Conservation (phyloP, 2,113 vertebrate species). For the Acrocephalus arundinaceus region DNA sequence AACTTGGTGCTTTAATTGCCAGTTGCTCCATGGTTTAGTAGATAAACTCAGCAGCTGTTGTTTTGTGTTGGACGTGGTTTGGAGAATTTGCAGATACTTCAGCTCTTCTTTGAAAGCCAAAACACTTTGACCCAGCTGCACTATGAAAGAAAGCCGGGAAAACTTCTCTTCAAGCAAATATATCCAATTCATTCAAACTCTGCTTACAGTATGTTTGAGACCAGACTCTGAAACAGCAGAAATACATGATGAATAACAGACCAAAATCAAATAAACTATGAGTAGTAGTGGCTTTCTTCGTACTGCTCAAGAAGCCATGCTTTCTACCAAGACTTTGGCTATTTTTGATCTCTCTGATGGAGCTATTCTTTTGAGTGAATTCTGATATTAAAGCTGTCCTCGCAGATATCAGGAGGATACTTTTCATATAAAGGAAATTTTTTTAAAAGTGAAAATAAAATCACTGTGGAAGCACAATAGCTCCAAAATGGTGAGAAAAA, state of each 20-base stretch:
- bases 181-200: constrained; percentile 30
- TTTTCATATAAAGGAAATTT: constrained; percentile 22
- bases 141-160: constrained; percentile 52
- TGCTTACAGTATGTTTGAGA: constrained; percentile 51
- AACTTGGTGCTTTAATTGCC: constrained; percentile 68
- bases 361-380: background rate
- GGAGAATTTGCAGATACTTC: constrained; percentile 67
- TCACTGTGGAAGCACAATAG: background rate
- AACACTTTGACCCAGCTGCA: constrained; percentile 66
- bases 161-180: constrained; percentile 46
- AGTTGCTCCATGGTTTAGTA: constrained; percentile 64
- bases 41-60: constrained; percentile 74
- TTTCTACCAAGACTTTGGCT: background rate
- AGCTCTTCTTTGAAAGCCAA: constrained; percentile 63
- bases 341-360: background rate
- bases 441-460: constrained; percentile 25
- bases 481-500: background rate
- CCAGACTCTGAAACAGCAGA: background rate
- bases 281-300: background rate
- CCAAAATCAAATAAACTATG: background rate
- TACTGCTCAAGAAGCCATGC: background rate
- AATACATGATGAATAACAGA: background rate
- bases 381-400: constrained; percentile 30
- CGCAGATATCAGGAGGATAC: background rate
- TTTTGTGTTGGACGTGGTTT: constrained; percentile 57